Conservation (phyloP, 2,888 invertebrate species). For the Polyommatus icarus region DNA sequence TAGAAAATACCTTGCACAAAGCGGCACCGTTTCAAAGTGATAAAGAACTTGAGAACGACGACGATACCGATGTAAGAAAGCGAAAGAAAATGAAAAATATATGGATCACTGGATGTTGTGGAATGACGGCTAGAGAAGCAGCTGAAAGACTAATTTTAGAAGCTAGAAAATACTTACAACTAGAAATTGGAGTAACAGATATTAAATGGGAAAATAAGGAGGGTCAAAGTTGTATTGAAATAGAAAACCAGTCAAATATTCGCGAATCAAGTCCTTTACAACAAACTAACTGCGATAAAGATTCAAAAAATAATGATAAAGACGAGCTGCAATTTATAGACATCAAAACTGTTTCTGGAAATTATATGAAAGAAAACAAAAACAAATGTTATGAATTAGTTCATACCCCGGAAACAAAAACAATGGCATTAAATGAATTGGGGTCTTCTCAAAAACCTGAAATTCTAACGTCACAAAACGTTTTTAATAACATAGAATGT, state of each 20-base stretch:
- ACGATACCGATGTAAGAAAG: slow-evolving; percentile 82
- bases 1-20: slow-evolving; percentile 89
- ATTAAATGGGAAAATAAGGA: slow-evolving; percentile 83
- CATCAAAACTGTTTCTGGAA: not conserved
- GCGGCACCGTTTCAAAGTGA: slow-evolving; percentile 92
- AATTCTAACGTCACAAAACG: not conserved
- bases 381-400: not conserved
- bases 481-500: not conserved
- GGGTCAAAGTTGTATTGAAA: not conserved
- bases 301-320: not conserved
- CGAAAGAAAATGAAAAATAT: slow-evolving; percentile 85
- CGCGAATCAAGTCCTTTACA: not conserved
- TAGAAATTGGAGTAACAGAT: slow-evolving; percentile 86
- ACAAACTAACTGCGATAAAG: not conserved
- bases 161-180: slow-evolving; percentile 86
- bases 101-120: slow-evolving; percentile 89
- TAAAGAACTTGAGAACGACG: slow-evolving; percentile 86
- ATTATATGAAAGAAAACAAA: not conserved
- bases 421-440: not conserved
- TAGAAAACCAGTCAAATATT: not conserved
- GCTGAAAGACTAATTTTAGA: slow-evolving; percentile 88
- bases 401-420: not conserved
- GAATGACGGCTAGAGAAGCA: slow-evolving; percentile 90
- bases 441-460: not conserved
- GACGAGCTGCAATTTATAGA: not conserved